These are phyloP conservation scores for Cygnus buccinator DNA, from an alignment of 2,113 vertebrate species.

Conservation along the genomic window DNA sequence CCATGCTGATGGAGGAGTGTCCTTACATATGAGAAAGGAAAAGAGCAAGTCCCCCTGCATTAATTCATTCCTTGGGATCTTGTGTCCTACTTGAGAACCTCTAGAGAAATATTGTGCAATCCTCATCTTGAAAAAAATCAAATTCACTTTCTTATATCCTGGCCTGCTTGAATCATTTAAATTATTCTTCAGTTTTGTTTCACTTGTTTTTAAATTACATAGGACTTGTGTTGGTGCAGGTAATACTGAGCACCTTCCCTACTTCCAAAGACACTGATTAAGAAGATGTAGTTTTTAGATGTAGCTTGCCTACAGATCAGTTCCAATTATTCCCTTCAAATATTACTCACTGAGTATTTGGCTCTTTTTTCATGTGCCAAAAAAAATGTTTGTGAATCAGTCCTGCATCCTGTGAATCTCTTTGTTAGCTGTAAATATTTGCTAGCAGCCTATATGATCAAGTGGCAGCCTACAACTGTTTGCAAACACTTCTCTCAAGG, in stretches of 20 bases:
- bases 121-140: not conserved
- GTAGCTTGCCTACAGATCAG: not conserved
- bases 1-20: accelerated
- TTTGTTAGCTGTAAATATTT: conserved; percentile 41
- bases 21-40: not conserved
- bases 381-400: not conserved
- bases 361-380: not conserved
- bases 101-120: not conserved
- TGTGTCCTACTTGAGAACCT: not conserved
- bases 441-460: not conserved
- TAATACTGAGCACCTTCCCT: not conserved
- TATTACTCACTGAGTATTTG: not conserved
- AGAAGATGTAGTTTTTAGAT: not conserved
- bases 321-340: not conserved
- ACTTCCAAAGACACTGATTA: not conserved
- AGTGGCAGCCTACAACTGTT: not conserved
- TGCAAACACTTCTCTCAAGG: not conserved
- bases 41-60: not conserved
- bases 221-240: not conserved
- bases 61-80: not conserved
- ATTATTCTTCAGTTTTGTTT: not conserved
- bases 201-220: not conserved
- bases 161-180: not conserved
- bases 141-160: not conserved
- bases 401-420: not conserved